A percentile compares a stretch with the other conserved stretches of the same genome.
Evolutionary conservation across 2,888 invertebrate species (phyloP).

Genomic region (Phania funesta): DNA sequence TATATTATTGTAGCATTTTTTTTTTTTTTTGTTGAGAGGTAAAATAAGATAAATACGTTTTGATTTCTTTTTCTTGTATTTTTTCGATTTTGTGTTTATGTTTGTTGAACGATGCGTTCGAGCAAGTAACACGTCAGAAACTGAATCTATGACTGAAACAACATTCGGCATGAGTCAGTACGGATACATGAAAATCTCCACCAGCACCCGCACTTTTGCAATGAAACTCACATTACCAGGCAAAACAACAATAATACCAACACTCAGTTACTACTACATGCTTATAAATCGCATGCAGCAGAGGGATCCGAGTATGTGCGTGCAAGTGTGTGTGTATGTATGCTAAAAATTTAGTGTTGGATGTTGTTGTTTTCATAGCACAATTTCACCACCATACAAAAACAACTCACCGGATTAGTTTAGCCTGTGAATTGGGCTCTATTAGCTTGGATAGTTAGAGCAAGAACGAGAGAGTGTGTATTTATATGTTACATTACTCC

Average conservation of each 20-base stretch:
- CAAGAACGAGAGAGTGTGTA: conserved; percentile 37
- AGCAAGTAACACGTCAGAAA: conserved; percentile 80
- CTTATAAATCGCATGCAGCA: neutral
- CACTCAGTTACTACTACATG: conserved; percentile 2
- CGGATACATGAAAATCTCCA: conserved; percentile 68
- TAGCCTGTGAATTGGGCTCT: conserved; percentile 34
- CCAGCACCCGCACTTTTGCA: conserved; percentile 69
- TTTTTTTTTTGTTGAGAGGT: conserved; percentile 19
- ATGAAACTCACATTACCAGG: neutral
- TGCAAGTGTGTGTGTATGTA: neutral
- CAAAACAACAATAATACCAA: conserved; percentile 2
- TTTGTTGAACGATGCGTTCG: conserved; percentile 76
- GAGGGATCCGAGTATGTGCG: neutral
- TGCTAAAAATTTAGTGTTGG: conserved; percentile 32
- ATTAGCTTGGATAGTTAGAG: conserved; percentile 38
- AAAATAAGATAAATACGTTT: conserved; percentile 47
- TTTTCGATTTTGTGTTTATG: conserved; percentile 39
- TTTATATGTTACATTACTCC: conserved; percentile 40
- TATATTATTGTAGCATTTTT: conserved; percentile 36
- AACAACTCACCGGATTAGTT: conserved; percentile 54
- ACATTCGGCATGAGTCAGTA: conserved; percentile 78
- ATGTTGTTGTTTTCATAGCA: conserved; percentile 67
- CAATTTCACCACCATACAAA: conserved; percentile 66
- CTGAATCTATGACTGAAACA: conserved; percentile 81
- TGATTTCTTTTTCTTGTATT: conserved; percentile 42